Base-by-base conservation (phyloP, 2,113 vertebrate species). In the Chloroceryle aenea region DNA sequence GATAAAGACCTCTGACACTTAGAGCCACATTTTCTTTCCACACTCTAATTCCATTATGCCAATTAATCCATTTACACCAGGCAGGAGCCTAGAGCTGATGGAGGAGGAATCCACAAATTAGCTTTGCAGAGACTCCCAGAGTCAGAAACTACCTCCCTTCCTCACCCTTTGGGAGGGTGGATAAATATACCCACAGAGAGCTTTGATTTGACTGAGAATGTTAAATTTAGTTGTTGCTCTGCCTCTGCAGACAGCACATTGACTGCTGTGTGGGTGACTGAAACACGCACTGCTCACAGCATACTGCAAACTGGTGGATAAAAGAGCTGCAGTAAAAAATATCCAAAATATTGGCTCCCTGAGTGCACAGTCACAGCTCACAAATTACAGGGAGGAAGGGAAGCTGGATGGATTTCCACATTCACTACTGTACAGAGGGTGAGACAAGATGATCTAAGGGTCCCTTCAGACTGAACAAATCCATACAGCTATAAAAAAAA, bases 391-490 rank as follows among this genome's bases (percentile, higher is more conserved):
- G 64, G 72, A 2, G 29, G 53, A 91, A 84, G 50, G 87, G 86
- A 58, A 87, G 62, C 73, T 76, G 85, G 74, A 61, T 69, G 91
- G 76, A 58, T 89, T 93, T 95, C 69, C 64, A 69, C 0, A 2
- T 83, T 59, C 91, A 77, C 92, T 72, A 23, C 83, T 23, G 83
- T 38, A 90, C 68, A 62, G 26, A 85, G 87, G 75, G 76, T 1
- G 53, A 92, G 90, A 75, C 27, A 18, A 72, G 68, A 91, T 92
- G 90, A 92, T 83, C 77, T 92, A 93, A 94, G 74, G 45, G 83
- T 85, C 80, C 86, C 94, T 71, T 25, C 74, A 76, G 88, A 53
- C 85, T 40, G 72, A 75, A 68, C 38, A 92, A 95, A 92, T 87
- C 73, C 81, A 73, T 40, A 48, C 52, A 64, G 93, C 66, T 73